Base-by-base conservation (phyloP, 2,888 invertebrate genomes). In the Hypomecis punctinalis region DNA sequence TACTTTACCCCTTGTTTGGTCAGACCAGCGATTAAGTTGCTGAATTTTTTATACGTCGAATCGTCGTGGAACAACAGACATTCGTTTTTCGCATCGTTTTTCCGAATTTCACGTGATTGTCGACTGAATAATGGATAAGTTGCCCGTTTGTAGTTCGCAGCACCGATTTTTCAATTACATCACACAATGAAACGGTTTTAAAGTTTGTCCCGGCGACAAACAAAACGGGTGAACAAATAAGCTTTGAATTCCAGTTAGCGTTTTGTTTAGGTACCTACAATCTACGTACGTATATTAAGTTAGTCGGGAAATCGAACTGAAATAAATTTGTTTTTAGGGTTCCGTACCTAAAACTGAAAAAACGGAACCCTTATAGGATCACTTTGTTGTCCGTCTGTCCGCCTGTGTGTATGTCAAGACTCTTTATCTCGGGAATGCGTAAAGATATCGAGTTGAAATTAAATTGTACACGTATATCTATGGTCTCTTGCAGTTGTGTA, bases 141-240 rank as follows among this genome's bases (percentile, higher is more conserved):
- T 69, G 71, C 13, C 73, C 72, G 80, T 77, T 81, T 78, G 88
- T 89, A 87, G 88, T 88, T 88, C 80, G 84, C 40, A 61, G 53
- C 61, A 79, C 73, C 80, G 83, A 90, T 87, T 92, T 90, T 91
- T 90, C 91, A 91, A 92, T 92, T 91, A 92, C 85, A 83, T 84
- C 81, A 89, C 81, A 89, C 89, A 91, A 91, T 89, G 85, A 79
- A 67, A 72, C 74, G 75, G 66, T 71, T 69, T 68, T 71, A 73
- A 73, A 84, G 82, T 84, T 80, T 79, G 73, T 78, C 56, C 55
- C 45, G 9, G 53, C 60, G 63, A 63, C 64, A 67, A 69, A 73
- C 66, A 69, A 51, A 62, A 64, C 54, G 48, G 46, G 23, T 56
- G 33, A 54, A 51, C 64, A 61, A 67, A 64, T 63, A 60, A 11